Conservation (phyloP, 2,113 vertebrate species). For the Alaudala cheleensis region DNA sequence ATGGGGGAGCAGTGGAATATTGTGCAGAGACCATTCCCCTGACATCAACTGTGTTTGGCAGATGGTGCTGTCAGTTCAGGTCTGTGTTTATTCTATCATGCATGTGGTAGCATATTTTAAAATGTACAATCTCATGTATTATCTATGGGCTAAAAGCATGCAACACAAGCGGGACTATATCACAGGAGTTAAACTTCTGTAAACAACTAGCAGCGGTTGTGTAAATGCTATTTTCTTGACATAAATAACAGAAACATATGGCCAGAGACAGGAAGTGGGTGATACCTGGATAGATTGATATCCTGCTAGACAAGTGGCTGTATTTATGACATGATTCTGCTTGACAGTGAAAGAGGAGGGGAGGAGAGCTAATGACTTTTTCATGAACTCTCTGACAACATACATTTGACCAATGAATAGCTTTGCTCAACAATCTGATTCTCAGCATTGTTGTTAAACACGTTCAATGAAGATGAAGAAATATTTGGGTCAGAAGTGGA, state of each 20-base stretch:
- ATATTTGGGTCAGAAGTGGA: conserved; percentile 8
- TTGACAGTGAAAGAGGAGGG: conserved; percentile 78
- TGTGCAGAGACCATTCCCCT: conserved; percentile 71
- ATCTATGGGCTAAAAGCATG: conserved; percentile 85
- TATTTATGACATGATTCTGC: conserved; percentile 80
- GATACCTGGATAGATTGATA: conserved; percentile 78
- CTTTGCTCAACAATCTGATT: conserved; percentile 62
- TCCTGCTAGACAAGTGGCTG: conserved; percentile 72
- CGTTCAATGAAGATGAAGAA: neutral
- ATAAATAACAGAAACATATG: conserved; percentile 90
- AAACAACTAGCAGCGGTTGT: conserved; percentile 82
- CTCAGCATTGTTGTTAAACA: conserved; percentile 17
- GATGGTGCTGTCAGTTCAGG: conserved; percentile 84
- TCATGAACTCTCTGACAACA: conserved; percentile 78
- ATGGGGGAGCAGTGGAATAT: conserved; percentile 71
- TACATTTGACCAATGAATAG: conserved; percentile 69
- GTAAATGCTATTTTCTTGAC: conserved; percentile 87
- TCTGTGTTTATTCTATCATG: conserved; percentile 84
- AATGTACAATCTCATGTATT: conserved; percentile 80
- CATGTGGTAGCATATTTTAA: conserved; percentile 81
- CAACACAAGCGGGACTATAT: conserved; percentile 77
- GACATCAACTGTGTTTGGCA: conserved; percentile 82
- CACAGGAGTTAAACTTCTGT: conserved; percentile 85
- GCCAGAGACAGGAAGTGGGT: conserved; percentile 83
- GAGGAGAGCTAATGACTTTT: conserved; percentile 75